A percentile compares a stretch with the other conserved stretches of the same genome.
Evolutionary conservation across 2,888 invertebrate species (phyloP).

Genomic region (Apotomis betuletana): DNA sequence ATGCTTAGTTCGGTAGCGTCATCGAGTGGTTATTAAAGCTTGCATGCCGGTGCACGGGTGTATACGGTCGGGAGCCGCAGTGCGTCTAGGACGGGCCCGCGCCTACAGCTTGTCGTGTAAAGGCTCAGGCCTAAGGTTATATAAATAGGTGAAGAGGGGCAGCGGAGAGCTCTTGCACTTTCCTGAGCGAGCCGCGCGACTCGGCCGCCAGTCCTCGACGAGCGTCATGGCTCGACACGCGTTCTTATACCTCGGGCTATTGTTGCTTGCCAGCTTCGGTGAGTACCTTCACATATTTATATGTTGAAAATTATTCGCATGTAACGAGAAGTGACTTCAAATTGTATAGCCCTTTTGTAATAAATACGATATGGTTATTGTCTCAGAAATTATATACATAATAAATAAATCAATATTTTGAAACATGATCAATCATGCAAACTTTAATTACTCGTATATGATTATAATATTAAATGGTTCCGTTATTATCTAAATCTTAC

Average conservation of each 20-base stretch:
- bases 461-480: too few species aligned
- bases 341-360: constrained; percentile 20
- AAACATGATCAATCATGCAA: not conserved
- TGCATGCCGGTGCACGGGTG: constrained; percentile 56
- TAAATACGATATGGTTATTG: constrained; percentile 7
- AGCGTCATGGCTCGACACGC: constrained; percentile 83
- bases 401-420: too few species aligned
- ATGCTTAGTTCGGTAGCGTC: constrained; percentile 58
- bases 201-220: constrained; percentile 76
- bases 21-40: constrained; percentile 70
- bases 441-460: too few species aligned
- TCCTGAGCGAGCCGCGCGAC: constrained; percentile 71
- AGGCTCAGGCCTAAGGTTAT: constrained; percentile 71
- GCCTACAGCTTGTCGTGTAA: constrained; percentile 60
- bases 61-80: constrained; percentile 64
- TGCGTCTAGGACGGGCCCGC: constrained; percentile 67
- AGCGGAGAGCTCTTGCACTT: constrained; percentile 79
- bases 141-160: constrained; percentile 83
- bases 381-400: not conserved
- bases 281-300: constrained; percentile 58
- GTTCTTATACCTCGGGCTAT: constrained; percentile 78
- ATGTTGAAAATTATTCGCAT: not conserved
- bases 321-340: constrained; percentile 13
- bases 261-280: constrained; percentile 78
- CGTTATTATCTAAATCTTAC: too few species aligned